These are phyloP conservation scores for Tethya wilhelma DNA, from an alignment of 37 sponge, comb jelly and placozoan species.

Conservation along the genomic window DNA sequence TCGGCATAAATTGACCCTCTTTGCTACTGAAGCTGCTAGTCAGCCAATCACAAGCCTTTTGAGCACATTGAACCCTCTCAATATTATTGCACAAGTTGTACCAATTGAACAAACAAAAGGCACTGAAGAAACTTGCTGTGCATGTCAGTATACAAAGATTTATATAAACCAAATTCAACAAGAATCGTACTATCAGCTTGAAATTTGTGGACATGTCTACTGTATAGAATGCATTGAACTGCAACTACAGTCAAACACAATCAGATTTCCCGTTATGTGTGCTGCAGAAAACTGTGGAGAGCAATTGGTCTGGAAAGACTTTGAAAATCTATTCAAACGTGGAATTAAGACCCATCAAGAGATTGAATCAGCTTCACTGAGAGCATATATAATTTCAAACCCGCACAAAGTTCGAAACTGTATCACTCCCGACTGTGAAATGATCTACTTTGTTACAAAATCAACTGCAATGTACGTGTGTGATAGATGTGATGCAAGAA, in stretches of 20 bases:
- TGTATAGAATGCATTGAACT: conserved; percentile 57
- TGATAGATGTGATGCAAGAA: conserved; percentile 38
- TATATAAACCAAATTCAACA: too few species aligned
- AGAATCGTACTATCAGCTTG: conserved; percentile 36
- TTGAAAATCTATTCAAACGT: conserved; percentile 42
- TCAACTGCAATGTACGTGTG: conserved; percentile 49
- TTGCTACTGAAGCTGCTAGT: conserved; percentile 17
- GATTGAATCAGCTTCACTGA: conserved; percentile 25
- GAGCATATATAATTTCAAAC: conserved; percentile 23
- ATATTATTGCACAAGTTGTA: too few species aligned
- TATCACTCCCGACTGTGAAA: conserved; percentile 72
- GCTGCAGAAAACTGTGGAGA: conserved; percentile 58
- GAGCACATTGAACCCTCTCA: background rate
- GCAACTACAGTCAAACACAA: conserved; percentile 43
- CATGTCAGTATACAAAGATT: too few species aligned
- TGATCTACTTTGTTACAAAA: conserved; percentile 50
- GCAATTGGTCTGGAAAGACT: conserved; percentile 74
- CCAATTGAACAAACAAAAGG: too few species aligned
- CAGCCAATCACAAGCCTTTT: background rate
- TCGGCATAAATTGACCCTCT: conserved; percentile 42
- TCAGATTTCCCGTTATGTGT: conserved; percentile 67
- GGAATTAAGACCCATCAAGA: conserved; percentile 13
- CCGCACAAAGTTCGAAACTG: conserved; percentile 25
- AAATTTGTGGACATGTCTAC: conserved; percentile 79
- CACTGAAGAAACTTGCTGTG: too few species aligned